phyloP scores from a whole-genome alignment of 2,888 invertebrate species.

The Pherbina coryleti region DNA sequence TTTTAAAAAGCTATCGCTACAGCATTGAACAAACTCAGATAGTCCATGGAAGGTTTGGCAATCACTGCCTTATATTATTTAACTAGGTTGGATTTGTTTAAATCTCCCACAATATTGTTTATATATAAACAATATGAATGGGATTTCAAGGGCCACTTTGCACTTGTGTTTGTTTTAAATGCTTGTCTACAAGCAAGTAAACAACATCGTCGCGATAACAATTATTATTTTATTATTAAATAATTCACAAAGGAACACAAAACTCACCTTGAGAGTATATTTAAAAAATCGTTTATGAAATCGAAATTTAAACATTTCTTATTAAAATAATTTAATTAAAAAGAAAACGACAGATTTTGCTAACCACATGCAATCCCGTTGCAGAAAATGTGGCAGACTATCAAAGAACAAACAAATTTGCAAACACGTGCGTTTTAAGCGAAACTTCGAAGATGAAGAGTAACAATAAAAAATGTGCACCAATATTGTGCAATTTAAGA shows the following conservation, averaged over 20 bases:
- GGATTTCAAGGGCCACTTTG: not conserved
- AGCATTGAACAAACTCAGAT: no score
- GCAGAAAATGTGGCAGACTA: not conserved
- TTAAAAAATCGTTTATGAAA: constrained; percentile 13
- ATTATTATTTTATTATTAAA: not conserved
- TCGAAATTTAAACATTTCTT: not conserved
- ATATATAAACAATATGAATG: no score
- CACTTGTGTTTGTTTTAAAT: not conserved
- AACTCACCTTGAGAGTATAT: constrained; percentile 19
- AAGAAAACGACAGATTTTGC: not conserved
- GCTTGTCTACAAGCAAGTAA: not conserved
- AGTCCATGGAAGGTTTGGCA: no score
- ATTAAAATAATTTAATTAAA: not conserved
- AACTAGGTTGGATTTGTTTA: no score
- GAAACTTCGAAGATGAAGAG: no score
- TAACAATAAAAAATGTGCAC: no score
- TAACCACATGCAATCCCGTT: not conserved
- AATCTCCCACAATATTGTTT: no score
- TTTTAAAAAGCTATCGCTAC: no score
- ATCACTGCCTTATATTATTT: no score
- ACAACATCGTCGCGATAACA: not conserved
- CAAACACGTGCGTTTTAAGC: not conserved
- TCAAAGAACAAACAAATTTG: not conserved
- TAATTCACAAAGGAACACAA: not conserved
- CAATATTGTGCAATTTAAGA: not conserved